Conservation (phyloP, 2,113 vertebrate species). For the Tursiops truncatus region DNA sequence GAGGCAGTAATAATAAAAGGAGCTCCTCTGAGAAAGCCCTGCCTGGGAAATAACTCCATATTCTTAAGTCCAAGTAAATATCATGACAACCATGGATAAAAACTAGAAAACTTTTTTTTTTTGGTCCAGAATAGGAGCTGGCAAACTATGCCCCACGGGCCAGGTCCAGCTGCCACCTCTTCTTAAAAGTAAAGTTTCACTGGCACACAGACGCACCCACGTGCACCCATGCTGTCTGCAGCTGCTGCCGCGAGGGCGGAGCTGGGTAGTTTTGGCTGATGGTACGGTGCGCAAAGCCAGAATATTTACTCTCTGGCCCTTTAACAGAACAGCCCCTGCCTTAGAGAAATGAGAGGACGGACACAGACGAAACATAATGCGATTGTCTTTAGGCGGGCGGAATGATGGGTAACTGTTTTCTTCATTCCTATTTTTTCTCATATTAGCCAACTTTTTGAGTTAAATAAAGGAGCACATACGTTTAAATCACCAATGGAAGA, state of each 20-base stretch:
- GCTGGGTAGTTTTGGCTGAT: background rate
- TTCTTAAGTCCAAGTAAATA: background rate
- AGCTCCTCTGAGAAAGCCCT: background rate
- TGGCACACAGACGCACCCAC: background rate
- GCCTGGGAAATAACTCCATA: background rate
- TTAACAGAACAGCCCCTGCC: background rate
- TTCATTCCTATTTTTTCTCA: background rate
- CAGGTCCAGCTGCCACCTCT: background rate
- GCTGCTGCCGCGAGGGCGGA: fast-evolving
- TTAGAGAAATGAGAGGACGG: fast-evolving
- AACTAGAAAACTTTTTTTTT: background rate
- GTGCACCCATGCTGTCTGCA: fast-evolving
- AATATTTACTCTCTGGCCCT: background rate
- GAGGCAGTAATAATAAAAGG: background rate
- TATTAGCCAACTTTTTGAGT: background rate
- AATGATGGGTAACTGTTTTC: background rate
- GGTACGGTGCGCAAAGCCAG: background rate
- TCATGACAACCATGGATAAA: background rate
- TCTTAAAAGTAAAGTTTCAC: background rate
- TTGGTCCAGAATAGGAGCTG: background rate
- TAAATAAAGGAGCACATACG: background rate
- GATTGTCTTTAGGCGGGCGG: background rate
- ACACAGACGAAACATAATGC: fast-evolving
- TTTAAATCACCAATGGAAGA: background rate
- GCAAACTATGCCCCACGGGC: background rate